Evolutionary conservation across 2,113 vertebrate species (phyloP).

Genomic region (Sebastes fasciatus): DNA sequence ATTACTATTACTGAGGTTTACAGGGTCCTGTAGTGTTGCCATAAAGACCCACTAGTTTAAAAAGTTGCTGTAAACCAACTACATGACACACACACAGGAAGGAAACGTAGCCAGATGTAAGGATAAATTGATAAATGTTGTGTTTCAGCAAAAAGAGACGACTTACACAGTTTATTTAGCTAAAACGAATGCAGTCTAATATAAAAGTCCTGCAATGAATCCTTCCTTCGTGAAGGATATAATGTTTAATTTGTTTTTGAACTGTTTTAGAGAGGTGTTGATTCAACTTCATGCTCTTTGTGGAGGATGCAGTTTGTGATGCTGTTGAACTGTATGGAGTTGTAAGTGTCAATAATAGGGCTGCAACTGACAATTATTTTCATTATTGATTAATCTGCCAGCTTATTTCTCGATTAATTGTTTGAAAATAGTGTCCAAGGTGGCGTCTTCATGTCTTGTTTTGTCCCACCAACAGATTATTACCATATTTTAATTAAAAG

Average conservation of each 20-base stretch:
- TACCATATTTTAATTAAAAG: not conserved
- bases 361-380: not conserved
- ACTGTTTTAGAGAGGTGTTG: not conserved
- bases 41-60: not conserved
- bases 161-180: not conserved
- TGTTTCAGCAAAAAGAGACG: not conserved
- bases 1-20: not conserved
- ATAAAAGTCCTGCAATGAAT: not conserved
- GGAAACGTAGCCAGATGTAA: not conserved
- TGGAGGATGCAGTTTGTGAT: not conserved
- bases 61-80: not conserved
- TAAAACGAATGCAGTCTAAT: not conserved
- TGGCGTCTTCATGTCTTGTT: not conserved
- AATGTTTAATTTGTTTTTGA: not conserved
- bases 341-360: not conserved
- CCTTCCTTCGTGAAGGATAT: not conserved
- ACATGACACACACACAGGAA: not conserved
- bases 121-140: not conserved
- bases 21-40: not conserved
- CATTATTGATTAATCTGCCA: not conserved
- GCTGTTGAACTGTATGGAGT: not conserved
- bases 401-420: not conserved
- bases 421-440: not conserved
- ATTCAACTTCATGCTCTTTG: not conserved
- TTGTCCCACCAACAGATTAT: not conserved